phyloP scores from a whole-genome alignment of 1,140 invertebrate genomes.

The Hylaeus volcanicus region DNA sequence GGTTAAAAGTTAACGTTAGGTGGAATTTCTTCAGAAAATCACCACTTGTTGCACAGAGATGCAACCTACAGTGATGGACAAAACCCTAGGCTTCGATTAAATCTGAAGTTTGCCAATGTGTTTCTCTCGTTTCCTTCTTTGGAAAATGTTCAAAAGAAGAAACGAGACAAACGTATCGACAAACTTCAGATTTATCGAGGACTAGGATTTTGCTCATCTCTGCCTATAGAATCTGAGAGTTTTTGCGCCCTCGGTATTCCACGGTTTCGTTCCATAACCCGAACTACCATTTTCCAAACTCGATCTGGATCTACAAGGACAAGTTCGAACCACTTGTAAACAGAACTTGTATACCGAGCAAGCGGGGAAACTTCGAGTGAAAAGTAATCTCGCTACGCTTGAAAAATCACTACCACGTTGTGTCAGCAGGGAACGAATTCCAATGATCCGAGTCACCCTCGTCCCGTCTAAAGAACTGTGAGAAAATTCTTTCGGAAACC shows the following conservation, averaged over 20 bases:
- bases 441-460: slow-evolving; percentile 44
- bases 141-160: no score
- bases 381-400: neutral
- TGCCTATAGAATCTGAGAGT: neutral
- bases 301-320: slow-evolving; percentile 22
- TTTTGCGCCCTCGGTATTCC: neutral
- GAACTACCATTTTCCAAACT: slow-evolving; percentile 34
- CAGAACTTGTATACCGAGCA: neutral
- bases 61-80: neutral
- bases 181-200: no score
- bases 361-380: neutral
- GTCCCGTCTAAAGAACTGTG: slow-evolving; percentile 27
- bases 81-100: no score
- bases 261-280: slow-evolving; percentile 8
- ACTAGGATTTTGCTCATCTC: no score
- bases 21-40: neutral
- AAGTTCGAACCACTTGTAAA: slow-evolving; percentile 11
- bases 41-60: slow-evolving; percentile 30
- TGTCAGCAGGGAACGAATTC: slow-evolving; percentile 40
- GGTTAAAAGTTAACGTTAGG: neutral
- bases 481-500: slow-evolving; percentile 21
- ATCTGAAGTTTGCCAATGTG: no score
- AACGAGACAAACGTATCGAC: no score
- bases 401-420: slow-evolving; percentile 31
- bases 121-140: no score